Evolutionary conservation across 2,888 invertebrate genomes (phyloP).

Genomic region (Lithophane socia): DNA sequence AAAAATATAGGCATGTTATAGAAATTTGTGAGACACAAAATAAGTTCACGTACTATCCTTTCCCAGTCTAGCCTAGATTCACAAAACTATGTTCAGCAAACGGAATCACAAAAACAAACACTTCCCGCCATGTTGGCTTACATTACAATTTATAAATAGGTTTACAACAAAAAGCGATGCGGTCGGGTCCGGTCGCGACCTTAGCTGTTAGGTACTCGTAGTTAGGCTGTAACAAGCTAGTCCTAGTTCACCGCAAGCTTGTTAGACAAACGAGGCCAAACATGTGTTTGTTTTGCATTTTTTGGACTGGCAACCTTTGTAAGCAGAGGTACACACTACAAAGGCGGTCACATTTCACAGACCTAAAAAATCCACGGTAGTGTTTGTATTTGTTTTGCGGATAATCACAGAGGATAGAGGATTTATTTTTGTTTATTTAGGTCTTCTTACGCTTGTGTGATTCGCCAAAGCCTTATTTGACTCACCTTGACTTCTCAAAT

Average conservation of each 20-base stretch:
- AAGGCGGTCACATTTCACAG: constrained; percentile 56
- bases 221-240: constrained; percentile 64
- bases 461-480: constrained; percentile 34
- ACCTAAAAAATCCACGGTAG: constrained; percentile 33
- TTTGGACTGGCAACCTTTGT: constrained; percentile 61
- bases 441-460: constrained; percentile 31
- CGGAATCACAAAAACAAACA: constrained; percentile 48
- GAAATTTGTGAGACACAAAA: neutral
- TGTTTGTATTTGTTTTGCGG: constrained; percentile 38
- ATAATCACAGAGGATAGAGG: constrained; percentile 49
- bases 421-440: constrained; percentile 49
- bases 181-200: constrained; percentile 62
- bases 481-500: constrained; percentile 14
- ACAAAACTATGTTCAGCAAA: constrained; percentile 23
- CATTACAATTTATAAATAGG: constrained; percentile 60
- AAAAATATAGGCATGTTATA: no score
- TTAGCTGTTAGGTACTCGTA: constrained; percentile 62
- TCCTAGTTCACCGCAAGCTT: constrained; percentile 68
- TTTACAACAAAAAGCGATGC: constrained; percentile 58
- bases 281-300: constrained; percentile 68
- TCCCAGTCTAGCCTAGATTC: neutral
- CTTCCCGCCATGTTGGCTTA: constrained; percentile 35
- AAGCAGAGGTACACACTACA: constrained; percentile 50
- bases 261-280: constrained; percentile 69
- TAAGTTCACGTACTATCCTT: neutral